Evolutionary conservation across 2,113 vertebrate genomes (phyloP), one percentile per base, ranked within the genome.

Genomic region (Percopsis transmontana): DNA sequence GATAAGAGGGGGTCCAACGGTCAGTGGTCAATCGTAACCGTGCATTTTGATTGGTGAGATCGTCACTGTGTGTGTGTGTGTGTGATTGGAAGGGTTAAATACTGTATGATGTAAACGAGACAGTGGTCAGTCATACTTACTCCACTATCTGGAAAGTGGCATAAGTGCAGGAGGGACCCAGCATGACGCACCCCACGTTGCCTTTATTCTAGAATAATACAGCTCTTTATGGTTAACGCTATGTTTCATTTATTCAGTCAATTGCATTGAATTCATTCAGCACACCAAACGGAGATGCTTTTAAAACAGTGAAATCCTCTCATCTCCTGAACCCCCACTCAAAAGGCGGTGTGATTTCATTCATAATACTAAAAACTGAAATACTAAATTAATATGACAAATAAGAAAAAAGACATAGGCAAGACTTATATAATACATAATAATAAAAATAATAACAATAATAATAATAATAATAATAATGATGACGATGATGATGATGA

Each of bases 111-210:
- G n/a, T 40, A 5, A 23, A 2, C 21, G 5, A 10, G 8, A 9
- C 2, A 13, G 39, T 60, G 6, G 0, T 3, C 6, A 15, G 13
- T 38, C 3, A 41, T 87, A 97, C 97, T 97, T 91, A 99, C 97
- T 96, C 95, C 58, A 96, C 89, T 86, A 99, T 92, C 78, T 98
- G 95, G 85, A 82, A 98, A 18, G 97, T 98, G 40, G 97, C 94
- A 0, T 92, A 98, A 2, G 96, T 96, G 70, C 97, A 99, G 0
- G 93, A 93, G 0, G 97, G 96, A 1, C 97, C 97, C 68, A 99
- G 86, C 84, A 99, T 91, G 24, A 87, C 89, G 67, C 97, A 99
- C 38, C 97, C 97, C 40, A 95, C 73, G 0, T 13, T 11, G 0
- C 27, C 23, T 0, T 3, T 1, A 0, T n/a, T 44, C 97, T 99